phyloP scores from a whole-genome alignment of 2,797 vertebrate species.

The Psittacula derbiana region DNA sequence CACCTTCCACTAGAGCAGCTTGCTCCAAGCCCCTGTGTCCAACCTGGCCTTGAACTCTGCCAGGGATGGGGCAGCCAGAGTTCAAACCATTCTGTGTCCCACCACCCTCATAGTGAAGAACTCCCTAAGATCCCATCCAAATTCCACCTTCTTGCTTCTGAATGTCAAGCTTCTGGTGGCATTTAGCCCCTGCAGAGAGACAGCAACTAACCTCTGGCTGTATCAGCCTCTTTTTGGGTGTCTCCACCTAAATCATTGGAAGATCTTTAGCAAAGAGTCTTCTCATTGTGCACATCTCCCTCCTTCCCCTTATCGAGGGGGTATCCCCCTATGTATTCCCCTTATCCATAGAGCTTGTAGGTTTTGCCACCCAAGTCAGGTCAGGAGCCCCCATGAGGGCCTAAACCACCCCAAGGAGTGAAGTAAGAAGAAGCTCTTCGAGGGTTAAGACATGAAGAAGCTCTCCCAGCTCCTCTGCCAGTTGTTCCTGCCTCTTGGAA shows the following conservation, averaged over 20 bases:
- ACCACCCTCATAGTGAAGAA: neutral
- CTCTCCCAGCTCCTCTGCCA: neutral
- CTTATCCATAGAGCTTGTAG: accelerated
- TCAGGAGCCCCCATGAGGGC: neutral
- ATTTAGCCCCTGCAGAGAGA: neutral
- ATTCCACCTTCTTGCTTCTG: neutral
- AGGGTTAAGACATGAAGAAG: neutral
- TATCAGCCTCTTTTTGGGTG: neutral
- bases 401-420: too few relatives aligned
- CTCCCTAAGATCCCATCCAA: neutral
- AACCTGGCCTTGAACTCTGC: neutral
- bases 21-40: neutral
- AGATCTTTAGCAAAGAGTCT: neutral
- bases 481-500: neutral
- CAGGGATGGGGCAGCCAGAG: neutral
- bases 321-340: neutral
- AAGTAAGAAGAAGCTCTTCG: neutral
- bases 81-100: neutral
- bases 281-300: accelerated
- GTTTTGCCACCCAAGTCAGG: neutral
- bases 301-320: neutral
- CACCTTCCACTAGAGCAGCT: neutral
- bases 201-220: neutral
- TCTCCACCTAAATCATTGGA: neutral
- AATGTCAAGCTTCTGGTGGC: neutral